A percentile compares a stretch with the other conserved stretches of the same genome.
Evolutionary conservation across 2,113 vertebrate genomes (phyloP).

Genomic region (Bungarus multicinctus): DNA sequence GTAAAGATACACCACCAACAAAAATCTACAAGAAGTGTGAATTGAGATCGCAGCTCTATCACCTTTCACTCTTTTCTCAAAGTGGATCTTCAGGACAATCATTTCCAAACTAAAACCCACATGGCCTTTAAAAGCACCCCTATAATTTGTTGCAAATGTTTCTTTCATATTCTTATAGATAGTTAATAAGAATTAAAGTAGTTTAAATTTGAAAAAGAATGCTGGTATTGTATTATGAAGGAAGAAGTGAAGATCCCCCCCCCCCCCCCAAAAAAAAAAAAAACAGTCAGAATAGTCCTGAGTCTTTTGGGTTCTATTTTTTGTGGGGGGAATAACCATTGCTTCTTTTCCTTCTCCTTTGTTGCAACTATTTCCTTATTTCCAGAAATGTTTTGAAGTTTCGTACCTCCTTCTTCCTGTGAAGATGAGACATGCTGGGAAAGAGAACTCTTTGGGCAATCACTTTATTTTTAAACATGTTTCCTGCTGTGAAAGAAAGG

Average conservation of each 20-base stretch:
- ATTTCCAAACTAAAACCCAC: background rate
- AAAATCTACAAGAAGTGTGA: background rate
- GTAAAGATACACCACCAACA: background rate
- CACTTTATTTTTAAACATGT: slow-evolving; percentile 47
- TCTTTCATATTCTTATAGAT: background rate
- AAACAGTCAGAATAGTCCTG: background rate
- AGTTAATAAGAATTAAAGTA: background rate
- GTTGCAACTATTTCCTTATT: background rate
- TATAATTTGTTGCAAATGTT: background rate
- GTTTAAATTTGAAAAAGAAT: background rate
- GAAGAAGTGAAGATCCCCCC: background rate
- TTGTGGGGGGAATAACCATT: background rate
- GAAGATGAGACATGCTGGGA: background rate
- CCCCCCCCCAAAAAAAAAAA: no score
- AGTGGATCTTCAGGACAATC: background rate
- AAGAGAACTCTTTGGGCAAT: slow-evolving; percentile 26
- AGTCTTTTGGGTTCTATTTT: background rate
- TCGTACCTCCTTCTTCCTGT: background rate
- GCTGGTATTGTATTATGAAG: background rate
- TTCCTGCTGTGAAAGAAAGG: slow-evolving; percentile 1
- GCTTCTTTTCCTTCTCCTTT: background rate
- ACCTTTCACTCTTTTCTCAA: no score
- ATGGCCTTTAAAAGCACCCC: background rate
- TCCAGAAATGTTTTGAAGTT: background rate
- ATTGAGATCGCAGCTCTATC: background rate